Evolutionary conservation across 2,797 vertebrate genomes (phyloP), one percentile per base, ranked within the genome.

Genomic region (Bovichtus variegatus): DNA sequence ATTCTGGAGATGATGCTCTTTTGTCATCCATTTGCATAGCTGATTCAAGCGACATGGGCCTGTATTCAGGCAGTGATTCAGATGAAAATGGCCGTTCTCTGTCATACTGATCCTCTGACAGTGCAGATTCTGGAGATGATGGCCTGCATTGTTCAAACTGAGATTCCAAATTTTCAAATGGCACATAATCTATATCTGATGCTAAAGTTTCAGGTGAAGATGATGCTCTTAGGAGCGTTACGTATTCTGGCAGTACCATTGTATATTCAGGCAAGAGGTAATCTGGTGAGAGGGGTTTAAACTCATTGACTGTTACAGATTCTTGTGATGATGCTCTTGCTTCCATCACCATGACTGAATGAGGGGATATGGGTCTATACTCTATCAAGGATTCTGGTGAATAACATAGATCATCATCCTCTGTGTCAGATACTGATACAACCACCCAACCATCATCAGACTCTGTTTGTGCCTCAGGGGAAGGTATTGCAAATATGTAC

Each of bases 1-100:
- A 94, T 49, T 93, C 92, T 64, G 92, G 91, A 77, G 93, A 94
- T 40, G 85, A 91, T 4, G 83, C 66, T 84, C 88, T 91, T 44
- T 57, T 63, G 5, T 88, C 84, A 67, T 12, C 19, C 15, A 84
- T 62, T 51, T 59, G 12, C 18, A 82, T 46, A 1, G 60, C 69
- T 51, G 78, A 79, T 80, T 88, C 85, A 2, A 76, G 63, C 0
- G 76, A 88, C 78, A 88, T 65, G 3, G 76, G 63, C 66, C 60
- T 87, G 73, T 86, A 90, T 80, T 93, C 83, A 71, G 81, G 25
- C n/a, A 70, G 16, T 36, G 85, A 92, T 18, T 88, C 71, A 13
- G 78, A 69, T 34, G 87, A 89, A 23, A 83, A 58, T 0, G 67
- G 31, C 13, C 83, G 75, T 13, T 67, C 16, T 63, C 46, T 69